Evolutionary conservation across 2,888 invertebrate species (phyloP).

Genomic region (Luffia ferchaultella): DNA sequence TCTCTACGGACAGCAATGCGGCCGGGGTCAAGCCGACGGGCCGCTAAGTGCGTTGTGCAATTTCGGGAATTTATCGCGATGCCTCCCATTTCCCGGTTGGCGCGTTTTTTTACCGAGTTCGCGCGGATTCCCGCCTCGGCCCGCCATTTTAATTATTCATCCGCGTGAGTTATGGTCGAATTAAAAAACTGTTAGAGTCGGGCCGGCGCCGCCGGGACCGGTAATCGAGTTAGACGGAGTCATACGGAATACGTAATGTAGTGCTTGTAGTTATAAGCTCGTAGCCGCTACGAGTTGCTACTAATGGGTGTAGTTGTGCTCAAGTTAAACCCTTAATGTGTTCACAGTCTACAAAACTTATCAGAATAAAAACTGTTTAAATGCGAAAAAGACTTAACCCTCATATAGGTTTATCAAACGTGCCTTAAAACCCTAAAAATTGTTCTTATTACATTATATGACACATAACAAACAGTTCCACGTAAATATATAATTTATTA

Average conservation of each 20-base stretch:
- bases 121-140: constrained; percentile 46
- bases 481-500: neutral
- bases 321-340: no score
- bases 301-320: neutral
- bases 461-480: neutral
- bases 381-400: no score
- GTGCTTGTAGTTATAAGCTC: neutral
- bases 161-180: constrained; percentile 66
- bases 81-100: constrained; percentile 23
- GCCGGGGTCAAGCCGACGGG: constrained; percentile 22
- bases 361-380: no score
- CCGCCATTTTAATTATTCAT: constrained; percentile 66
- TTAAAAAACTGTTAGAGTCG: constrained; percentile 68
- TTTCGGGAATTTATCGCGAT: constrained; percentile 50
- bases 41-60: constrained; percentile 56
- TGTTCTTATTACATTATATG: neutral
- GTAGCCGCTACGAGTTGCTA: neutral
- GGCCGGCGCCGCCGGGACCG: constrained; percentile 51
- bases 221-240: constrained; percentile 59
- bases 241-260: constrained; percentile 57
- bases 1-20: neutral
- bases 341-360: no score
- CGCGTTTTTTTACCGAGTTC: constrained; percentile 47
- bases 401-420: no score
- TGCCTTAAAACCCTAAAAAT: neutral